These are phyloP conservation scores for Papilio gigon DNA, from an alignment of 2,888 invertebrate genomes.

Conservation along the genomic window DNA sequence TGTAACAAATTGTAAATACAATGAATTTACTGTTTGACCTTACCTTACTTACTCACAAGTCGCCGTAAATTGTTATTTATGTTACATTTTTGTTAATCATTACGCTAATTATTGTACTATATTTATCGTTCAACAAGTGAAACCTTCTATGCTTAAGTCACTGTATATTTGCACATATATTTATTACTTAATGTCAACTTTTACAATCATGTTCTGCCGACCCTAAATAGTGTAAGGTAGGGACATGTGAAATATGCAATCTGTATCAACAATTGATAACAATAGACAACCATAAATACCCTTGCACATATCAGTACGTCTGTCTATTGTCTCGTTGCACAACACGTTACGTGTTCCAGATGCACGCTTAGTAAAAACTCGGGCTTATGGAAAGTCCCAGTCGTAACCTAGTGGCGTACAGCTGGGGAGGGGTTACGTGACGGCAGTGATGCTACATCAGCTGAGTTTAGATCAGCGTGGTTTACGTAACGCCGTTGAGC, in stretches of 20 bases:
- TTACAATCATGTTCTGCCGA: not conserved
- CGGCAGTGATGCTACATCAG: constrained; percentile 40
- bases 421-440: constrained; percentile 28
- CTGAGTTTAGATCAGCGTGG: constrained; percentile 39
- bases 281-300: not conserved
- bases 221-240: too few species aligned
- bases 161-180: not conserved
- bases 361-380: constrained; percentile 23
- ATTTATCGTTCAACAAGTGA: not conserved
- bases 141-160: not conserved
- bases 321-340: constrained; percentile 13
- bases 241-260: not conserved
- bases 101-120: not conserved
- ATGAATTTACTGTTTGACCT: not conserved
- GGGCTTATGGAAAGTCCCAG: constrained; percentile 22
- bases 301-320: not conserved
- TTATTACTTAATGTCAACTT: too few species aligned
- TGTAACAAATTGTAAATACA: not conserved
- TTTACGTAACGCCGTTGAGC: constrained; percentile 48
- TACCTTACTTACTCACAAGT: not conserved
- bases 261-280: not conserved
- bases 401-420: constrained; percentile 28
- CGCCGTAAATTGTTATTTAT: not conserved
- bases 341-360: constrained; percentile 28
- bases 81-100: not conserved